Evolutionary conservation across 1,140 invertebrate genomes (phyloP).

Genomic region (Hetaerina americana): DNA sequence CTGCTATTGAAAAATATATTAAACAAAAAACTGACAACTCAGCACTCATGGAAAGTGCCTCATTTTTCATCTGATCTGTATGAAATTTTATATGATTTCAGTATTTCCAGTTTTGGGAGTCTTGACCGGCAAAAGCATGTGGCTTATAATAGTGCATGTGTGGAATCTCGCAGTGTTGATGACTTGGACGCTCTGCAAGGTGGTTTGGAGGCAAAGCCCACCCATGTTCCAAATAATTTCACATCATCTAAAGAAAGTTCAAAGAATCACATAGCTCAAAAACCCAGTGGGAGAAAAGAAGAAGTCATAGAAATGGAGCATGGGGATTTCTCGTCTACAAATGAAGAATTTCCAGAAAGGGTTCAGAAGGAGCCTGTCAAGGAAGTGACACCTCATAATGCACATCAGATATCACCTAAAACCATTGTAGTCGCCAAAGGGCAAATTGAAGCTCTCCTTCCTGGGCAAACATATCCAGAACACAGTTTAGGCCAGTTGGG

Average conservation of each 20-base stretch:
- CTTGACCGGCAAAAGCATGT: constrained; percentile 41
- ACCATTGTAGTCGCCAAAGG: not conserved
- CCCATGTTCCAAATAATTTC: not conserved
- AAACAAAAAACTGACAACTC: not conserved
- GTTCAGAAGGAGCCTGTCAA: not conserved
- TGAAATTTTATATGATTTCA: too few relatives aligned
- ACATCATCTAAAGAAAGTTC: not conserved
- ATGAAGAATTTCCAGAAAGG: not conserved
- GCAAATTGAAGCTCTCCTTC: constrained; percentile 20
- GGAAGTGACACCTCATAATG: not conserved
- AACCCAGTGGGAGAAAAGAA: not conserved
- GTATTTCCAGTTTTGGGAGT: constrained; percentile 39
- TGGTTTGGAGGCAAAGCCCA: not conserved
- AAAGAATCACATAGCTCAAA: not conserved
- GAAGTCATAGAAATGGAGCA: not conserved
- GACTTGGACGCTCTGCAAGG: constrained; percentile 17
- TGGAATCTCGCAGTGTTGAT: constrained; percentile 19
- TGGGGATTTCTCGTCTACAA: not conserved
- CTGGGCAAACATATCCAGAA: constrained; percentile 33
- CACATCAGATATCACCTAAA: not conserved
- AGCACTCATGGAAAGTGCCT: not conserved
- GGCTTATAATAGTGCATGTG: constrained; percentile 18
- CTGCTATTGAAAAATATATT: too few relatives aligned
- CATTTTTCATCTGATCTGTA: not conserved
- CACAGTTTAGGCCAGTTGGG: constrained; percentile 29